Evolutionary conservation across 2,113 vertebrate species (phyloP), one percentile per base, ranked within the genome.

Genomic region (Desmodus rotundus): DNA sequence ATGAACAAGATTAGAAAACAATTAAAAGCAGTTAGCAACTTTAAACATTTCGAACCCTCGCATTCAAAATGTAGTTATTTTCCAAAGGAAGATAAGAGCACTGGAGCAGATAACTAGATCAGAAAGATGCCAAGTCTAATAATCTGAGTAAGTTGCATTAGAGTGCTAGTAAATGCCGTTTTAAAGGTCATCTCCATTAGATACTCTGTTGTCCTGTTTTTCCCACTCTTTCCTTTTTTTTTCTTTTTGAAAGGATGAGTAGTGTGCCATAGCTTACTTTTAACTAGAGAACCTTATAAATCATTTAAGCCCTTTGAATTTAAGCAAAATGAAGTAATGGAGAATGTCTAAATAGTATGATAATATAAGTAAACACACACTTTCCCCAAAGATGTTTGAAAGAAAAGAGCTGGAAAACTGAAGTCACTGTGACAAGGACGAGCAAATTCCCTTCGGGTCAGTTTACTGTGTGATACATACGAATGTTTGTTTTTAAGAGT

Each of bases 141-240:
- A 96, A 89, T 89, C 68, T 72, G 67, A 86, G 56, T 94, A 24
- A 70, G 54, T 74, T 93, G 2, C 47, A 50, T 68, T 89, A 73
- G 41, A 61, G 22, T 73, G 43, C 63, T 80, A 89, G 47, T 93
- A 74, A 96, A 94, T 94, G 68, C 52, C 78, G 74, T 74, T 95
- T 83, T 89, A 93, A 94, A 97, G 87, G 87, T 86, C 93, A 87
- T 88, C 5, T 88, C 24, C 15, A 84, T 94, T 94, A 83, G 77
- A 74, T 86, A 36, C 54, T 88, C 24, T 93, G 43, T 36, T 87
- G 12, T 88, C 38, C 28, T 93, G 12, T 68, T 47, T 63, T 65
- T 38, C 10, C 26, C 28, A 19, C 10, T 20, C 11, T 19, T 2
- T 17, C 7, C 33, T 1, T n/a, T n/a, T 43, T 36, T 73, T 54